Evolutionary conservation across 2,888 invertebrate genomes (phyloP).

Genomic region (Helicoverpa assulta): DNA sequence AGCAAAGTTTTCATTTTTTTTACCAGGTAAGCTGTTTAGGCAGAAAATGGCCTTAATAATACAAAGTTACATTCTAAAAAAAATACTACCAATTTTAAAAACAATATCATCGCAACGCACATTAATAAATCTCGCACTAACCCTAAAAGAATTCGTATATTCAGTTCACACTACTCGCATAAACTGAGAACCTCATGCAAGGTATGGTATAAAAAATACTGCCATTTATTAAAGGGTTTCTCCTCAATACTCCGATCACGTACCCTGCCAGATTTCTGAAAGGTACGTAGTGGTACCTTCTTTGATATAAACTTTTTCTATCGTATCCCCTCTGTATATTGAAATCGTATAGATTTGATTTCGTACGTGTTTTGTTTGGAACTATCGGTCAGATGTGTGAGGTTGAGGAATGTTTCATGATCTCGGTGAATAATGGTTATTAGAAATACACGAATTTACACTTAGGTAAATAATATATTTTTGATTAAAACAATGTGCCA

Average conservation of each 20-base stretch:
- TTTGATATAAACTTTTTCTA: slow-evolving; percentile 84
- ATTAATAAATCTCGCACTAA: slow-evolving; percentile 17
- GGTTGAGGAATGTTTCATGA: slow-evolving; percentile 1
- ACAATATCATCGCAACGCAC: slow-evolving; percentile 22
- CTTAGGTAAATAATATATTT: too few species aligned
- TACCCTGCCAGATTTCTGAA: slow-evolving; percentile 82
- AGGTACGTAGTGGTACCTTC: slow-evolving; percentile 69
- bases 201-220: slow-evolving; percentile 86
- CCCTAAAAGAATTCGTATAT: slow-evolving; percentile 71
- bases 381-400: slow-evolving; percentile 43
- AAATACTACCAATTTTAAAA: slow-evolving; percentile 20
- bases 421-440: neutral
- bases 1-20: too few species aligned
- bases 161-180: slow-evolving; percentile 81
- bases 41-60: too few species aligned
- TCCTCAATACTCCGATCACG: slow-evolving; percentile 77
- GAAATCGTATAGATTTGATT: slow-evolving; percentile 80
- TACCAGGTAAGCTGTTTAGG: too few species aligned
- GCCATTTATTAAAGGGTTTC: slow-evolving; percentile 87
- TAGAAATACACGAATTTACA: neutral
- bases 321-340: slow-evolving; percentile 76
- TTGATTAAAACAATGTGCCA: neutral
- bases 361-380: slow-evolving; percentile 64
- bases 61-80: too few species aligned
- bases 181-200: slow-evolving; percentile 80